Evolutionary conservation across 2,797 vertebrate genomes (phyloP).

Genomic region (Thunnus albacares): DNA sequence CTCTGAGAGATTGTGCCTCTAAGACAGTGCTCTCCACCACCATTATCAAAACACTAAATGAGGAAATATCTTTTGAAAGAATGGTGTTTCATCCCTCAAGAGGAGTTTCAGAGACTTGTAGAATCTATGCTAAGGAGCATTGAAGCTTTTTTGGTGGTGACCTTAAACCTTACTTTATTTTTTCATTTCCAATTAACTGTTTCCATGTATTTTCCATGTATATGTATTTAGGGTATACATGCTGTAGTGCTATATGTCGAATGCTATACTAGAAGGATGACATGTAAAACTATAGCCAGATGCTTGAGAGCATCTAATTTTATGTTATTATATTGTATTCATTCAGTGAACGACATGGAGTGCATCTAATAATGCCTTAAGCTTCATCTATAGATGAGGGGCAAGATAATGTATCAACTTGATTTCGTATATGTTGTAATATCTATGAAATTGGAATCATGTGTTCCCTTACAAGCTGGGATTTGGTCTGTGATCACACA

Average conservation of each 20-base stretch:
- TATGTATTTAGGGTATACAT: neutral
- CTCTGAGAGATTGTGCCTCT: too few species aligned
- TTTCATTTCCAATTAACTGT: neutral
- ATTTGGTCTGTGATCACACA: slow-evolving; percentile 34
- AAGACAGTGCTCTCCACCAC: too few species aligned
- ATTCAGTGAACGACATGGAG: slow-evolving; percentile 47
- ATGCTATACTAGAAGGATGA: neutral
- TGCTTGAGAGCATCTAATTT: slow-evolving; percentile 23
- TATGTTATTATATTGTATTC: slow-evolving; percentile 20
- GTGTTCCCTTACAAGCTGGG: slow-evolving; percentile 33
- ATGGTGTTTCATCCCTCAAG: too few species aligned
- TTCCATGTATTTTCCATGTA: neutral
- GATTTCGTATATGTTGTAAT: slow-evolving; percentile 44
- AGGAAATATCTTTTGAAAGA: too few species aligned
- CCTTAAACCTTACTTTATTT: neutral
- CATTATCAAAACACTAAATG: too few species aligned
- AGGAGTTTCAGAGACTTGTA: too few species aligned
- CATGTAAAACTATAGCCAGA: slow-evolving; percentile 15
- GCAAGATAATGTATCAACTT: slow-evolving; percentile 48
- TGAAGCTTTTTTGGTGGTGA: too few species aligned
- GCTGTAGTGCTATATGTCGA: neutral
- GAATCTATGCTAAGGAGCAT: too few species aligned
- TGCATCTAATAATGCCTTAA: slow-evolving; percentile 32
- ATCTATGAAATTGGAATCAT: slow-evolving; percentile 60
- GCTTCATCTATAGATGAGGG: slow-evolving; percentile 45